Base-by-base conservation (phyloP, 2,888 invertebrate species). In the Heliothis peltigera region DNA sequence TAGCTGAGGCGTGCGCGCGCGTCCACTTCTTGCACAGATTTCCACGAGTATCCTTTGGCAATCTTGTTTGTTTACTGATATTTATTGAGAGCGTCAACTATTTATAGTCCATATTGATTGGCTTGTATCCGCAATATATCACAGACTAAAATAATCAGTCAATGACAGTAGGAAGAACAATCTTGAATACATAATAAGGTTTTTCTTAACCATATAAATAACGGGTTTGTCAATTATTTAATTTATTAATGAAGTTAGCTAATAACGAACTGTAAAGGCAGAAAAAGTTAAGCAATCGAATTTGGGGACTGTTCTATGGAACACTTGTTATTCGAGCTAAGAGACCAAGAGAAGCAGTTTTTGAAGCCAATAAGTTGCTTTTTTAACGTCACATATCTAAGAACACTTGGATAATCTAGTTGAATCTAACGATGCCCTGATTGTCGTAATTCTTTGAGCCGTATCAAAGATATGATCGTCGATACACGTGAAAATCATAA, bases 1-100 rank as follows among this genome's bases (percentile, higher is more conserved):
- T 74, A 80, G 80, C 80, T 77, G 82, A 60, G 64, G 65, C 60
- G 61, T 60, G 61, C 75, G 78, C 79, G 74, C 80, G 83, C 83
- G 82, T 81, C 75, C 63, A 73, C 67, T 64, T 63, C 68, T 70
- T 67, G 56, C 53, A 49, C 59, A 55, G 49, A 61, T 64, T 52
- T 69, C 70, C 22, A 52, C 42, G 64, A 28, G 55, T 64, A 70
- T 75, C 76, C 75, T 83, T 83, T 54, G 57, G 43, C 53, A 49
- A 69, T 63, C 53, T 65, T 63, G 55, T 75, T 75, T 75, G 44
- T 63, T 59, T 62, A 61, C 46, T 44, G n/a, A n/a, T n/a, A 35
- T 51, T 55, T 43, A 51, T 35, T 54, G 21, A 47, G 19, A 57
- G 15, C 21, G 35, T 55, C 32, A 4, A 58, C 49, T 32, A 48